These are phyloP conservation scores for Eidolon dupreanum DNA, from an alignment of 2,797 vertebrate genomes.

Conservation along the genomic window DNA sequence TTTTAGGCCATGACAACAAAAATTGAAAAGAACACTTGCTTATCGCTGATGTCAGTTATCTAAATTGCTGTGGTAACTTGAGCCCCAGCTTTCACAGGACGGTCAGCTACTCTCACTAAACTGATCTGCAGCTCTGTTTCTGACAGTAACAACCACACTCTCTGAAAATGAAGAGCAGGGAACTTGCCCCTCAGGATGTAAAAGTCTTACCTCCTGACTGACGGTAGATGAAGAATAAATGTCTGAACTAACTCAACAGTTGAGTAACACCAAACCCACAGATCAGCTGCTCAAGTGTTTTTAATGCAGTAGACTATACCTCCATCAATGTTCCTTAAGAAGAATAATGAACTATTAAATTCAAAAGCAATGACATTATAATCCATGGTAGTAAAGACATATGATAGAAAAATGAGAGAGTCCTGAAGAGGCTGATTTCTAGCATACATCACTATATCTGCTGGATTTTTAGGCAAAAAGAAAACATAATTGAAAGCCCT, in stretches of 20 bases:
- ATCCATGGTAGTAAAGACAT: constrained; percentile 43
- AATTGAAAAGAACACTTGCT: neutral
- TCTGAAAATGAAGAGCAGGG: neutral
- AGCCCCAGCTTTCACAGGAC: neutral
- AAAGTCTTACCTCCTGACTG: constrained; percentile 1
- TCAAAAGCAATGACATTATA: neutral
- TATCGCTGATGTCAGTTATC: constrained; percentile 20
- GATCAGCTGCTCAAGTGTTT: neutral
- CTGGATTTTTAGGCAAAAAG: constrained; percentile 36
- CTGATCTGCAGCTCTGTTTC: neutral
- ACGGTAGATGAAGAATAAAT: neutral
- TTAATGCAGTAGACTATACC: neutral
- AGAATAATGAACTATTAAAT: neutral
- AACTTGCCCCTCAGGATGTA: neutral
- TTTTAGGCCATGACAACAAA: constrained; percentile 12
- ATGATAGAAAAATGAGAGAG: neutral
- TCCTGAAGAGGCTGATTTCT: neutral
- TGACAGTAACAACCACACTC: neutral
- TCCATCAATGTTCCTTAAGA: neutral
- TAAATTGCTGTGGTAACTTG: neutral
- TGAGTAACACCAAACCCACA: neutral
- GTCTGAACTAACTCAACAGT: neutral
- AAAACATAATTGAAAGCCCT: neutral
- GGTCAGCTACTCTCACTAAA: neutral
- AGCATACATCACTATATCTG: neutral